Conservation (phyloP, 2,113 vertebrate genomes). For the Lanius collurio region DNA sequence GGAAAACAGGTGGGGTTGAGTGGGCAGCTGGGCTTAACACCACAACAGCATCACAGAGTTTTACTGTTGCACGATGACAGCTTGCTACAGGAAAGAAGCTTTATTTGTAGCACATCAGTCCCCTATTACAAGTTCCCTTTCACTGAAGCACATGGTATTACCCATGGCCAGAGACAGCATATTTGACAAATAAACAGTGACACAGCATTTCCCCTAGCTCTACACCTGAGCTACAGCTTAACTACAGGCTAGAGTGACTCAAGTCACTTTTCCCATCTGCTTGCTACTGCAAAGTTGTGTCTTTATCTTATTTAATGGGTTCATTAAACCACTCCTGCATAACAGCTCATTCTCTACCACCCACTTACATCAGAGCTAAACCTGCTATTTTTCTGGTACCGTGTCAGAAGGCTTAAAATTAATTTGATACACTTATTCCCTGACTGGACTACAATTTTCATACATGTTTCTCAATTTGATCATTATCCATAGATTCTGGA, state of each 20-base stretch:
- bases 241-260: neutral
- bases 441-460: neutral
- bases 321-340: neutral
- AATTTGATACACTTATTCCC: neutral
- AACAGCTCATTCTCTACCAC: neutral
- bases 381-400: neutral
- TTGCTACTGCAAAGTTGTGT: rapidly evolving
- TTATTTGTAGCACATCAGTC: neutral
- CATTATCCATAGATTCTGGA: neutral
- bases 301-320: neutral
- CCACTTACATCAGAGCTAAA: neutral
- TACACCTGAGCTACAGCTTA: neutral
- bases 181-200: neutral
- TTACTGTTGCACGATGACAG: neutral
- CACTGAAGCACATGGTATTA: neutral
- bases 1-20: neutral
- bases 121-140: neutral
- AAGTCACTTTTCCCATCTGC: neutral
- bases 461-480: neutral
- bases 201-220: neutral
- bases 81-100: neutral
- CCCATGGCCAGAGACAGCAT: neutral
- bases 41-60: neutral
- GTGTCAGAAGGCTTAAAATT: neutral
- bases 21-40: neutral